These are phyloP conservation scores for Corythoichthys intestinalis DNA, from an alignment of 2,113 vertebrate species.

Conservation along the genomic window DNA sequence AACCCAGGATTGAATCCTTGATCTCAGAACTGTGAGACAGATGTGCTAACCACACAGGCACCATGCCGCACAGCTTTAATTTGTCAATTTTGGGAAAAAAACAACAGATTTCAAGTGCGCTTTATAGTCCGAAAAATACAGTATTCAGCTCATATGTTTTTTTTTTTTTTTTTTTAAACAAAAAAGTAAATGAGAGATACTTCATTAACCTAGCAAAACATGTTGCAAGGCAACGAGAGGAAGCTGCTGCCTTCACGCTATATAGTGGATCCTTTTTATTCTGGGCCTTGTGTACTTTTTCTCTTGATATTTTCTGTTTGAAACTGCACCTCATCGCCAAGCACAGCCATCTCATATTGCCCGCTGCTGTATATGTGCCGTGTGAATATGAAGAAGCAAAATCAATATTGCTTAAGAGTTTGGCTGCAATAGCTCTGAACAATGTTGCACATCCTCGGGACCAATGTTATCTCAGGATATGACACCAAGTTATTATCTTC, in stretches of 20 bases:
- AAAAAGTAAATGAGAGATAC: not conserved
- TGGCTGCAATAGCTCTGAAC: conserved; percentile 42
- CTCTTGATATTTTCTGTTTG: conserved; percentile 36
- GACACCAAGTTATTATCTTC: conserved; percentile 69
- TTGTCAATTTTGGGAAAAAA: too few species aligned
- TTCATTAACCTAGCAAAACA: not conserved
- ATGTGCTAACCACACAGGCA: too few species aligned
- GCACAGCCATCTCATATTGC: conserved; percentile 44
- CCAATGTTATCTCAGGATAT: conserved; percentile 66
- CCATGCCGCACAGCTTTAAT: too few species aligned
- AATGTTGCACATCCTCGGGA: conserved; percentile 43
- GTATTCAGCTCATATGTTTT: not conserved
- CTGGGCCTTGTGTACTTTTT: conserved; percentile 28
- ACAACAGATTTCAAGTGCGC: too few species aligned
- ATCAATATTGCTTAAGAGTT: conserved; percentile 60
- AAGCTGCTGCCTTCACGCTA: conserved; percentile 1
- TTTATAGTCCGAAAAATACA: not conserved
- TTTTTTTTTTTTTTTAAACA: not conserved
- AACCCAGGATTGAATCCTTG: too few species aligned
- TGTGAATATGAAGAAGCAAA: conserved; percentile 41
- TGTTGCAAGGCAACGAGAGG: not conserved
- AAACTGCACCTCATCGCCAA: conserved; percentile 50
- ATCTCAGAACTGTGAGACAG: too few species aligned
- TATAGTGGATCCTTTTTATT: conserved; percentile 25
- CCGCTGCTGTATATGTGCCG: conserved; percentile 44